phyloP scores from a whole-genome alignment of 2,113 vertebrate genomes.

The Zosterops hypoxanthus region DNA sequence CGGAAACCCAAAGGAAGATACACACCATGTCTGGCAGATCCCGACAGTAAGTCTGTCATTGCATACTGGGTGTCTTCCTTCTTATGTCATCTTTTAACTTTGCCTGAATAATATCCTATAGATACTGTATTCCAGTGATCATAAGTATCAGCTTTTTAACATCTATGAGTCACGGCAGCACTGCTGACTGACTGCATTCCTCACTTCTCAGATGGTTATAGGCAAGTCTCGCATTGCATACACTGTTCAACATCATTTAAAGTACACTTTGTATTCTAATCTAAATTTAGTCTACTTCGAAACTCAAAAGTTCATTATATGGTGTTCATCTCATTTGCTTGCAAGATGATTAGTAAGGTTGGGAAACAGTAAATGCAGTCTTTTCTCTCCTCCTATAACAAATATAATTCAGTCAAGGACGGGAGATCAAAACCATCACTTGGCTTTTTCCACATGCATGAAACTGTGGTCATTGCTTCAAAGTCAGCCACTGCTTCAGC shows the following conservation, averaged over 20 bases:
- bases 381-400: background rate
- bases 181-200: background rate
- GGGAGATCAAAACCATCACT: background rate
- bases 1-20: constrained; percentile 88
- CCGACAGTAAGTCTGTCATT: constrained; percentile 86
- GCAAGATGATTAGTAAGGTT: background rate
- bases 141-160: background rate
- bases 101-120: background rate
- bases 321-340: background rate
- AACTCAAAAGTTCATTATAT: background rate
- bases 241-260: background rate
- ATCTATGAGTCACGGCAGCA: background rate
- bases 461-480: background rate
- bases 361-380: background rate
- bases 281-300: background rate
- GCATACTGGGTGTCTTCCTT: background rate
- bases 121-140: background rate
- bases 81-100: background rate
- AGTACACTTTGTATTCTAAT: background rate
- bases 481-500: background rate
- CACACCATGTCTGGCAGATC: constrained; percentile 92
- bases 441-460: background rate
- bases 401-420: background rate
- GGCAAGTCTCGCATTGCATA: background rate
- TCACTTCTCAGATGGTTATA: constrained; percentile 2